Conservation (phyloP, 1,140 invertebrate genomes). For the Pentalonia nigronervosa region DNA sequence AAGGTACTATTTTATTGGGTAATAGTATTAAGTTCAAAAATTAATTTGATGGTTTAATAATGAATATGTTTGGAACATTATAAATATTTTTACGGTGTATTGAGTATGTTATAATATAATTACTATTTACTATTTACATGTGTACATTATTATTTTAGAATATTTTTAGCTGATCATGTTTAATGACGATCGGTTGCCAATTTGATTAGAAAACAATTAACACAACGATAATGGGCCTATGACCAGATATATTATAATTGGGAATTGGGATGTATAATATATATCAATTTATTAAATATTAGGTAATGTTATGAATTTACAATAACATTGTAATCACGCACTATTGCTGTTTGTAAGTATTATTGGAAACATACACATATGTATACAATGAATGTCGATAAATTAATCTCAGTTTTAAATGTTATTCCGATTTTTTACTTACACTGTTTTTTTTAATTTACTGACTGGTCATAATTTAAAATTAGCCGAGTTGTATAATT, state of each 20-base stretch:
- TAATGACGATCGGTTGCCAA: not conserved
- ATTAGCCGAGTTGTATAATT: not conserved
- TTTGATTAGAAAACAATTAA: not conserved
- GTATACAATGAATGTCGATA: not conserved
- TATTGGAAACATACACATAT: not conserved
- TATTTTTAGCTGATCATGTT: not conserved
- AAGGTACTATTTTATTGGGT: not conserved
- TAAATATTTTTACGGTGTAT: not conserved
- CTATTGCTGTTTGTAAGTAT: not conserved
- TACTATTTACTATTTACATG: not conserved
- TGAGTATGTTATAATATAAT: not conserved
- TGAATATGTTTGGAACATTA: not conserved
- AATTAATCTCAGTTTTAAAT: not conserved
- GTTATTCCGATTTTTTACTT: not conserved
- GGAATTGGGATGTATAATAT: not conserved
- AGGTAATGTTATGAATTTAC: not conserved
- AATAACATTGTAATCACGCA: not conserved
- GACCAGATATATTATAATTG: not conserved
- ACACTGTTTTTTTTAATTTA: not conserved
- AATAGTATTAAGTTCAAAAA: too few relatives aligned
- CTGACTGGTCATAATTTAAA: not conserved
- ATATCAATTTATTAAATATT: not conserved
- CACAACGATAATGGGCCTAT: not conserved
- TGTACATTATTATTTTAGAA: not conserved
- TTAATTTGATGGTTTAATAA: not conserved